These are phyloP conservation scores for Pelusios castaneus DNA, from an alignment of 2,113 vertebrate genomes.

Conservation along the genomic window DNA sequence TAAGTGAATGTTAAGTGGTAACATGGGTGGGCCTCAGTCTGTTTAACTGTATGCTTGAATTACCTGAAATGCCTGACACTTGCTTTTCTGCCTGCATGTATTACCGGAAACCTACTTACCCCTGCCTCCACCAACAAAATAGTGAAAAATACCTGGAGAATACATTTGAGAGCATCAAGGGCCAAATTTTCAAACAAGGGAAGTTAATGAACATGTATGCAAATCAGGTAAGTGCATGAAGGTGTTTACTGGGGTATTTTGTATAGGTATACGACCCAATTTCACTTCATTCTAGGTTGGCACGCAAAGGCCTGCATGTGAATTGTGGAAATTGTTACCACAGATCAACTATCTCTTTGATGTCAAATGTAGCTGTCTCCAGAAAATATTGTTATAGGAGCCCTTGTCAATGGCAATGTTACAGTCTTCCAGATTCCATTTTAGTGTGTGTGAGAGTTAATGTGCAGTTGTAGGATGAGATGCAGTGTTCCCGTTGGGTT, in stretches of 20 bases:
- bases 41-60: no score
- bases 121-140: not conserved
- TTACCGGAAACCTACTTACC: not conserved
- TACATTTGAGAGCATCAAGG: not conserved
- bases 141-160: not conserved
- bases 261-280: not conserved
- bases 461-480: no score
- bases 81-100: not conserved
- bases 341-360: not conserved
- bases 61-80: not conserved
- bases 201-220: not conserved
- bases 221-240: not conserved
- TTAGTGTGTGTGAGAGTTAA: not conserved
- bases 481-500: not conserved
- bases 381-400: not conserved
- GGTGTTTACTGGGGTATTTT: not conserved
- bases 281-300: not conserved
- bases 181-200: not conserved
- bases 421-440: not conserved
- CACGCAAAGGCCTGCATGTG: not conserved
- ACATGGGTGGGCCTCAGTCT: no score
- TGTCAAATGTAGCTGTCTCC: not conserved
- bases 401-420: not conserved
- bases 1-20: no score
- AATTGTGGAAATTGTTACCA: not conserved